Evolutionary conservation across 2,888 invertebrate species (phyloP), one percentile per base, ranked within the genome.

Genomic region (Teleogryllus oceanicus): DNA sequence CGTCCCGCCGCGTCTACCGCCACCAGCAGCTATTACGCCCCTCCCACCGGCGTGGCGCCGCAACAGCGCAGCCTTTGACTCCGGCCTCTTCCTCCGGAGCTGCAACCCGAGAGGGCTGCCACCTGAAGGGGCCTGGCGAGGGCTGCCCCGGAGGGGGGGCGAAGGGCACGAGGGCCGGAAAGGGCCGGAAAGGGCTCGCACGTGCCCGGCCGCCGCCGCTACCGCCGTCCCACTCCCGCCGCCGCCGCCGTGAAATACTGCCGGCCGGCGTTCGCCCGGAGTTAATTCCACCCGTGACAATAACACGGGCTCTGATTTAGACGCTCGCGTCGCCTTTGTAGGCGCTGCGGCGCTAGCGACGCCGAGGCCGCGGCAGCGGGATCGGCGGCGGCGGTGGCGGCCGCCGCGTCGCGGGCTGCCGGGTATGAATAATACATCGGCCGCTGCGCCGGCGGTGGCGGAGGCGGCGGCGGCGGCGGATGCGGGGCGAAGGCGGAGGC

Each of bases 241-340:
- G 62, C 3, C 62, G 16, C 16, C 62, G 62, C 62, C 13, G 62
- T 62, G 62, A 62, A 62, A 62, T 62, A 62, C 62, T 62, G 62
- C 62, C 62, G 62, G 62, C 62, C 62, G 13, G 62, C 62, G n/a
- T 62, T 62, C 62, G 62, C 62, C 62, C 62, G 16, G 62, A 62
- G 62, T 62, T 62, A 62, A 62, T 62, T 62, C 62, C 18, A n/a
- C 62, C 62, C 62, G 62, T 62, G 62, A 62, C 62, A 62, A 11
- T 11, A 62, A 62, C 62, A 62, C 62, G 62, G 62, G 62, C 62
- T 62, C 62, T 62, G 62, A 62, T 62, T 62, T 62, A 62, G 62
- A 62, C 62, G 62, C 62, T 62, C 62, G 62, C 62, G 62, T 62
- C 62, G 62, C 62, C 62, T 62, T 62, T 62, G 62, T 62, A 62